Conservation (phyloP, 1,140 invertebrate species). For the Grapholita molesta region DNA sequence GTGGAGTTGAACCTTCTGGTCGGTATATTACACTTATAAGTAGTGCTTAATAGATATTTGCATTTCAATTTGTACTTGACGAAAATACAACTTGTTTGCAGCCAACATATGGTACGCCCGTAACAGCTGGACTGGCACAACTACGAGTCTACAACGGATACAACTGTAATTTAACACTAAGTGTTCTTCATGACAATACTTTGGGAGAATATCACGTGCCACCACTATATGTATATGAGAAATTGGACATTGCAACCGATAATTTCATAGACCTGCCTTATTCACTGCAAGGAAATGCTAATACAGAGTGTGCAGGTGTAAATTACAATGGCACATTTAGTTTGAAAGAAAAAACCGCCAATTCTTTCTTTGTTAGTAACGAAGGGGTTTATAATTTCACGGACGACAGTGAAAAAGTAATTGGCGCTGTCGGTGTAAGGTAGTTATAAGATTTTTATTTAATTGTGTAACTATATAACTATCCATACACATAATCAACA, state of each 20-base stretch:
- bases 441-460: constrained; percentile 29
- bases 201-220: constrained; percentile 32
- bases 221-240: constrained; percentile 53
- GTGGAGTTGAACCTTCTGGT: constrained; percentile 90
- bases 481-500: not conserved
- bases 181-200: constrained; percentile 15
- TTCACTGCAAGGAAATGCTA: constrained; percentile 38
- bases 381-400: constrained; percentile 49
- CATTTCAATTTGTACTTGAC: not conserved
- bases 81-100: constrained; percentile 36
- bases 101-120: constrained; percentile 69
- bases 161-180: constrained; percentile 59
- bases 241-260: constrained; percentile 47
- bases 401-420: constrained; percentile 65
- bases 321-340: constrained; percentile 39
- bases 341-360: constrained; percentile 59
- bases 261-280: constrained; percentile 48
- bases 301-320: constrained; percentile 41
- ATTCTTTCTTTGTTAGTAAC: constrained; percentile 69
- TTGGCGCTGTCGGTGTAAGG: constrained; percentile 59
- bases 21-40: constrained; percentile 22
- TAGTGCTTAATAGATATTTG: not conserved
- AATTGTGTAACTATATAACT: not conserved
- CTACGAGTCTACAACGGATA: constrained; percentile 64
- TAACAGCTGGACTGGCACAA: constrained; percentile 57